Evolutionary conservation across 2,888 invertebrate genomes (phyloP), one percentile per base, ranked within the genome.

Genomic region (Celastrina argiolus): DNA sequence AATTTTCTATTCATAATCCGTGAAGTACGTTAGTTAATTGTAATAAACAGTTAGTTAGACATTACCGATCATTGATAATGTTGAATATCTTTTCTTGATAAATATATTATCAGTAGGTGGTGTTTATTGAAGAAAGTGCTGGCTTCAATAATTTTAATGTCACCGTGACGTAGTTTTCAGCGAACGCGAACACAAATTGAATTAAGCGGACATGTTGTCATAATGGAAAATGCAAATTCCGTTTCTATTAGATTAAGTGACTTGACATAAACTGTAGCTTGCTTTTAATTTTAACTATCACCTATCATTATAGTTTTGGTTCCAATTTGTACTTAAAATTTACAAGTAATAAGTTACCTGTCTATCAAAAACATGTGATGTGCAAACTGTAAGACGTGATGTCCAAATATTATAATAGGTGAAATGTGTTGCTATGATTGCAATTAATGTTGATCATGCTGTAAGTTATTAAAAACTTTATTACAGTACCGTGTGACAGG

Each of bases 401-500:
- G 31, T 31, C 31, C 31, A 31, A 31, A 5, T 31, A 4, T 31
- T 31, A 6, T 0, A 31, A 0, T 31, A 31, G 6, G 7, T 6
- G 31, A 31, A 7, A 31, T 31, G 28, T 28, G 5, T 1, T 5
- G 5, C 2, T 28, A 28, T 31, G 7, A 31, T 28, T 28, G 2
- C 28, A 31, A 31, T 4, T 2, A 31, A 31, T 31, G 31, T 31
- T 7, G 31, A 6, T 4, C 5, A n/a, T n/a, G n/a, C n/a, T n/a
- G n/a, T n/a, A n/a, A n/a, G n/a, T n/a, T n/a, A n/a, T n/a, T 31
- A 4, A 31, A 0, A 5, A 31, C 7, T 31, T 31, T 28, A 28
- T 31, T 64, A 51, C 51, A 51, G 14, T 14, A 59, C 76, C 76
- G 78, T 81, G 77, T 80, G 67, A 76, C 64, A 69, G 67, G 58